Evolutionary conservation across 2,888 invertebrate species (phyloP).

Genomic region (Megaustenia siamemsis): DNA sequence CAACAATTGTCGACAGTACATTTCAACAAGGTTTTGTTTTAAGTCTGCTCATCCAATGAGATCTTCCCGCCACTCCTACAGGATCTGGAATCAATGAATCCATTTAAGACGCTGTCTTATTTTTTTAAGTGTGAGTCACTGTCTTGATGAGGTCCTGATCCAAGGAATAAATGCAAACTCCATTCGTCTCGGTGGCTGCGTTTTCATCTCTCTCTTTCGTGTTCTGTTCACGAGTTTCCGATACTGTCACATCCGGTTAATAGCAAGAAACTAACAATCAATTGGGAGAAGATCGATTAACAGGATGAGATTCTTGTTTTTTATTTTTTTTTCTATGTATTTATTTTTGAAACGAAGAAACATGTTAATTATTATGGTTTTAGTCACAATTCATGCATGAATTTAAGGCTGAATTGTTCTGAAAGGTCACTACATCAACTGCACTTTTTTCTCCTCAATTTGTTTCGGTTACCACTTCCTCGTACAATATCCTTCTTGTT

Average conservation of each 20-base stretch:
- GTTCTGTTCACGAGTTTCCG: background rate
- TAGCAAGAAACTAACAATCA: background rate
- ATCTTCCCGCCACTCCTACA: background rate
- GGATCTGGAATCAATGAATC: constrained; percentile 27
- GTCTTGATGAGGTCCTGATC: constrained; percentile 27
- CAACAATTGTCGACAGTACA: too few relatives aligned
- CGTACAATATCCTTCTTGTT: too few relatives aligned
- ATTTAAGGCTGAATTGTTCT: too few relatives aligned
- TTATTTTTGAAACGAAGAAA: too few relatives aligned
- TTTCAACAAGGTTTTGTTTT: too few relatives aligned
- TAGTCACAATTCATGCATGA: too few relatives aligned
- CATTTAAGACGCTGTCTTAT: constrained; percentile 9
- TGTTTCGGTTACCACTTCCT: too few relatives aligned
- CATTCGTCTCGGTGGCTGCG: constrained; percentile 45
- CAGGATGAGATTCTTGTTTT: background rate
- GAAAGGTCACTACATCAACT: too few relatives aligned
- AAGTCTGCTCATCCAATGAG: background rate
- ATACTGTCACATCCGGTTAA: constrained; percentile 10
- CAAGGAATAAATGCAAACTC: constrained; percentile 18
- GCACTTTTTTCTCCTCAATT: too few relatives aligned
- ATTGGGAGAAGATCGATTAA: background rate
- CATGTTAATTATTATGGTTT: too few relatives aligned
- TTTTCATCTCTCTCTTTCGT: background rate
- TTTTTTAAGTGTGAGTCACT: constrained; percentile 41
- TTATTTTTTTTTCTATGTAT: too few relatives aligned